phyloP scores from a whole-genome alignment of 2,888 invertebrate species.

The Trachelus iudaicus region DNA sequence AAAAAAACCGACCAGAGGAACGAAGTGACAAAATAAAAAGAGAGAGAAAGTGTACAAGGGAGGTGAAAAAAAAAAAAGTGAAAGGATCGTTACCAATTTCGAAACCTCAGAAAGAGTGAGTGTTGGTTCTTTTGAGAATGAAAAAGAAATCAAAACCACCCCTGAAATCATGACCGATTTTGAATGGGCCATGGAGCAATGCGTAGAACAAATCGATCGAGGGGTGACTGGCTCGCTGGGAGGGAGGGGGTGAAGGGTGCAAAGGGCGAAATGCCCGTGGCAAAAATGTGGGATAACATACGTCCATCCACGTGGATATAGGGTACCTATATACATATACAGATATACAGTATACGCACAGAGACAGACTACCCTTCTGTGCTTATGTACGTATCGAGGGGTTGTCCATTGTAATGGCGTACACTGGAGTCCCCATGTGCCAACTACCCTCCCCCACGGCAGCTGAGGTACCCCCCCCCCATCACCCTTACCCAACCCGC shows the following conservation, averaged over 20 bases:
- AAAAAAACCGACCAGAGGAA: background rate
- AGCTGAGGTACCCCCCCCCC: slow-evolving; percentile 43
- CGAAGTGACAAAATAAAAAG: background rate
- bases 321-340: background rate
- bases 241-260: slow-evolving; percentile 19
- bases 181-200: slow-evolving; percentile 42
- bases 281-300: slow-evolving; percentile 53
- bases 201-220: slow-evolving; percentile 47
- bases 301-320: slow-evolving; percentile 42
- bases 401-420: slow-evolving; percentile 51
- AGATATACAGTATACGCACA: slow-evolving; percentile 11
- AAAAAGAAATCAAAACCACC: background rate
- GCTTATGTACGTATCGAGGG: slow-evolving; percentile 41
- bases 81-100: background rate
- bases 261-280: slow-evolving; percentile 26
- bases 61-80: background rate
- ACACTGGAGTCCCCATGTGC: slow-evolving; percentile 50
- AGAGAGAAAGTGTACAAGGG: background rate
- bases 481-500: background rate
- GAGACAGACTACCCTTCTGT: slow-evolving; percentile 39
- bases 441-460: slow-evolving; percentile 35
- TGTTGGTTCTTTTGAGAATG: background rate
- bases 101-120: background rate
- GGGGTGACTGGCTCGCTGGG: slow-evolving; percentile 28
- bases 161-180: slow-evolving; percentile 12